phyloP scores from a whole-genome alignment of 1,140 invertebrate species.

The Pseudoatta argentina region DNA sequence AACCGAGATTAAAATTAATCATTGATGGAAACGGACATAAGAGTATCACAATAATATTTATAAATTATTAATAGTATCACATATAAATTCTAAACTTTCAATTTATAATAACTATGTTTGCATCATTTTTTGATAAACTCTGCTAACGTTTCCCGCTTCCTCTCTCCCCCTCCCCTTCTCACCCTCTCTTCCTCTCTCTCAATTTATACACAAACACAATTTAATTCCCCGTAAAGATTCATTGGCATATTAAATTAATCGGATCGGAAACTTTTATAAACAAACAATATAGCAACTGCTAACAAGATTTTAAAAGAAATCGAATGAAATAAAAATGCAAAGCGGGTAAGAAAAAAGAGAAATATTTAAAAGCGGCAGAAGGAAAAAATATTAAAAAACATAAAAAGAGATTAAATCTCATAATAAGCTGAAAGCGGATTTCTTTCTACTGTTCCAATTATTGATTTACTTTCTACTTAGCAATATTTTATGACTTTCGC shows the following conservation, averaged over 20 bases:
- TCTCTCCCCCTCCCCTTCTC: neutral
- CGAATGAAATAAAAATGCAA: neutral
- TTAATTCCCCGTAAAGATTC: conserved; percentile 19
- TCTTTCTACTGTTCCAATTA: conserved; percentile 27
- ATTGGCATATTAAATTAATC: conserved; percentile 31
- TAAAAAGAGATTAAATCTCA: conserved; percentile 25
- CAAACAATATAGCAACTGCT: neutral
- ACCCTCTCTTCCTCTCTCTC: neutral
- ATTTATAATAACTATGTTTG: neutral
- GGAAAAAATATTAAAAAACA: conserved; percentile 12
- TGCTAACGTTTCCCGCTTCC: too few relatives aligned
- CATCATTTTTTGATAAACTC: neutral
- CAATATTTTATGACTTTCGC: conserved; percentile 40
- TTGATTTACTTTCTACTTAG: conserved; percentile 22
- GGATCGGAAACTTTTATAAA: conserved; percentile 28
- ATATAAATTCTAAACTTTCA: too few relatives aligned
- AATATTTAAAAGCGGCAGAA: conserved; percentile 25
- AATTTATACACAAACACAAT: conserved; percentile 3
- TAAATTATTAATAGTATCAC: neutral
- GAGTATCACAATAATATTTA: too few relatives aligned
- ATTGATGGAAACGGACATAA: too few relatives aligned
- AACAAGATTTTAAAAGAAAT: conserved; percentile 24
- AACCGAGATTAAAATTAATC: too few relatives aligned
- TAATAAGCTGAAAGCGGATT: conserved; percentile 33
- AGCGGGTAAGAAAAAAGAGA: neutral